phyloP scores from a whole-genome alignment of 2,113 vertebrate species.

The Lutjanus erythropterus region DNA sequence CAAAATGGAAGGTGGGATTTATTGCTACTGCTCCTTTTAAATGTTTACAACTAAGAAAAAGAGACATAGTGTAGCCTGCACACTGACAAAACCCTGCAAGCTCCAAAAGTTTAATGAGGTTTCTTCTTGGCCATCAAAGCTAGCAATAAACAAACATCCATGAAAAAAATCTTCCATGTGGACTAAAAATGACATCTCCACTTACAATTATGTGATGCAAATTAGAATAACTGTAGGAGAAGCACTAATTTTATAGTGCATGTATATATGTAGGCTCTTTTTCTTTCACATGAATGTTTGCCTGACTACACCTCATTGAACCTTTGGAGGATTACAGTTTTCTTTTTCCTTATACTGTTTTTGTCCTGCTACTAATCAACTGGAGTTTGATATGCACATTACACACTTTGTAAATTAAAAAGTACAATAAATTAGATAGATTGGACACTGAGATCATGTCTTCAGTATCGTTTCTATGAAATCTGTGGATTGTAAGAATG shows the following conservation, averaged over 20 bases:
- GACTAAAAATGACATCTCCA: slow-evolving; percentile 6
- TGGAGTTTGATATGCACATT: neutral
- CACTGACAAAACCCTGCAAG: neutral
- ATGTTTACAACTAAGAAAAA: neutral
- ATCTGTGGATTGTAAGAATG: neutral
- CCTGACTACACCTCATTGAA: slow-evolving; percentile 31
- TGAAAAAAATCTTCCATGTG: neutral
- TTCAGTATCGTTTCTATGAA: neutral
- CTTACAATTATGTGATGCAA: slow-evolving; percentile 1
- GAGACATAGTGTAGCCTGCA: neutral
- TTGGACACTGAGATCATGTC: neutral
- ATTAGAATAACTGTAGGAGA: slow-evolving; percentile 14
- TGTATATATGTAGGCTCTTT: neutral
- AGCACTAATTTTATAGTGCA: slow-evolving; percentile 9
- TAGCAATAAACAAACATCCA: neutral
- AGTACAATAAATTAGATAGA: no score
- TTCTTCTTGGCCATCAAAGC: neutral
- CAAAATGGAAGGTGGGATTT: neutral
- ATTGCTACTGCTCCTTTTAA: neutral
- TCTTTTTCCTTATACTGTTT: slow-evolving; percentile 16
- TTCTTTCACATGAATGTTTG: slow-evolving; percentile 35
- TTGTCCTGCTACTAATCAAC: neutral
- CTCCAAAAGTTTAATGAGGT: neutral
- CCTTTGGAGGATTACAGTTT: slow-evolving; percentile 11
- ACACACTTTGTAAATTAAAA: neutral